Evolutionary conservation across 2,888 invertebrate species (phyloP).

Genomic region (Epistrophe grossulariae): DNA sequence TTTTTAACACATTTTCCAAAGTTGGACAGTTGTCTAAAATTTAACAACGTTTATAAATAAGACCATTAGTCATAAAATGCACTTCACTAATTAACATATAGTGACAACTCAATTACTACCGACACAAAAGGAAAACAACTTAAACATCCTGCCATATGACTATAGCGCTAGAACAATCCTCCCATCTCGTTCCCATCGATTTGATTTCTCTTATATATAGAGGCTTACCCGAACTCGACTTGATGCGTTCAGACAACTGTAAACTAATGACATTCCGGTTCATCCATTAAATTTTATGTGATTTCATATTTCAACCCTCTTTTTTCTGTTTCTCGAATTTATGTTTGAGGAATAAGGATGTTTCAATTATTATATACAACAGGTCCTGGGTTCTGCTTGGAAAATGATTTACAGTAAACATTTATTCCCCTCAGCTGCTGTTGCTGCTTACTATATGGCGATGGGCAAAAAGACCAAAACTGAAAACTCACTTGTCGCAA

Average conservation of each 20-base stretch:
- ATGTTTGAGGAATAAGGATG: slow-evolving; percentile 43
- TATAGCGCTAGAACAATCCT: not conserved
- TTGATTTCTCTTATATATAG: slow-evolving; percentile 7
- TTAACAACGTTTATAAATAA: too few relatives aligned
- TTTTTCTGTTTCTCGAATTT: not conserved
- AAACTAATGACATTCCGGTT: slow-evolving; percentile 80
- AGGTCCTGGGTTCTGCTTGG: slow-evolving; percentile 60
- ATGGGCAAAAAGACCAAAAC: slow-evolving; percentile 77
- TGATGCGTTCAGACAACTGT: slow-evolving; percentile 80
- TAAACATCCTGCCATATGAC: slow-evolving; percentile 46
- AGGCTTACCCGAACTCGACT: slow-evolving; percentile 17
- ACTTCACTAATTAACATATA: slow-evolving; percentile 48
- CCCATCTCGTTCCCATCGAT: slow-evolving; percentile 45
- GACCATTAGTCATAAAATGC: slow-evolving; percentile 3
- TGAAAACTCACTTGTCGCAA: slow-evolving; percentile 82
- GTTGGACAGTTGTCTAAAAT: too few relatives aligned
- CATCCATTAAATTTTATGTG: slow-evolving; percentile 74
- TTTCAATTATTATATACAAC: slow-evolving; percentile 70
- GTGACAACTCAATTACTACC: slow-evolving; percentile 68
- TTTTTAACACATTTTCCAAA: too few relatives aligned
- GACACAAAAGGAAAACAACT: slow-evolving; percentile 3
- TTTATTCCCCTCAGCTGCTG: slow-evolving; percentile 31
- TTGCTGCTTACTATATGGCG: not conserved
- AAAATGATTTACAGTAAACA: slow-evolving; percentile 65
- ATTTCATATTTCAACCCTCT: slow-evolving; percentile 75